Evolutionary conservation across 2,797 vertebrate species (phyloP), one percentile per base, ranked within the genome.

Genomic region (Sphaeramia orbicularis): DNA sequence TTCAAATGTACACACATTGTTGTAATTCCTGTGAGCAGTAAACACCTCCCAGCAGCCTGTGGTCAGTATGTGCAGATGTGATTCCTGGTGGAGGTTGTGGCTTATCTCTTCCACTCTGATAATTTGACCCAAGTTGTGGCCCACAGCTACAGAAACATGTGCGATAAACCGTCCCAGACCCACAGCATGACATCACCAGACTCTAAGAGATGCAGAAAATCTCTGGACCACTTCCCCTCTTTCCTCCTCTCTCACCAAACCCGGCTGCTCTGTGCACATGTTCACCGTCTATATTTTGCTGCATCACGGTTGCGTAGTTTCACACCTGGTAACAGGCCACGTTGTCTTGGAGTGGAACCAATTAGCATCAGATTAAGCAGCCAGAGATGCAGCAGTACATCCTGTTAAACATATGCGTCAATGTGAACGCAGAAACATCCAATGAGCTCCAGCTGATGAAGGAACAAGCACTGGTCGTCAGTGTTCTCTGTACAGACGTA

Each of bases 111-210:
- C 54, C 41, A 35, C 54, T 68, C 36, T 65, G 66, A 49, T 58
- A 65, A 53, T 59, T 57, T 59, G 32, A 57, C 48, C 71, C 74
- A 65, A 81, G 74, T 72, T 64, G 56, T 60, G 1, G 66, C 35
- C 65, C 58, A 49, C 76, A 78, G 80, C 89, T 84, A 86, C 48
- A 57, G 32, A 84, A 83, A 78, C 86, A 86, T 87, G 86, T 90
- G 83, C 82, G 74, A 86, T 83, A 65, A 83, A 76, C 71, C 45
- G 19, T 86, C 80, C 71, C 63, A 66, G 77, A 77, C 51, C 72
- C 73, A 59, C 57, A 73, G 32, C 44, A 80, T 87, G 84, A 91
- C 78, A 74, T 90, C 84, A 90, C 41, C 55, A 30, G 3, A 4
- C 67, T 54, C 18, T 21, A 13, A 50, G n/a, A n/a, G n/a, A n/a